Percentiles rank a stretch among this genome's conserved stretches.
phyloP scores from a whole-genome alignment of 2,797 vertebrate species.

The Coendou prehensilis region DNA sequence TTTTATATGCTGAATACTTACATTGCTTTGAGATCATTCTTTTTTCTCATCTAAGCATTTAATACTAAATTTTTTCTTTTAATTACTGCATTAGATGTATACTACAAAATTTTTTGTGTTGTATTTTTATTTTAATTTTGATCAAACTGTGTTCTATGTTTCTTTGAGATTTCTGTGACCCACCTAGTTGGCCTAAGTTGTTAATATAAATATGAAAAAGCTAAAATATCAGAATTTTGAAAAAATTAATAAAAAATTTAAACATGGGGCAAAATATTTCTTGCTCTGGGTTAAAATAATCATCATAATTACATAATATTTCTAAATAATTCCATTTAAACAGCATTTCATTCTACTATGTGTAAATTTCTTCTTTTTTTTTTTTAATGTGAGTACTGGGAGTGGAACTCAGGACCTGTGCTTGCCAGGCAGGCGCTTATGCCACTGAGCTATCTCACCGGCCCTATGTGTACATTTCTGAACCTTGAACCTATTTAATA shows the following conservation, averaged over 20 bases:
- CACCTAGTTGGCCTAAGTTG: not conserved
- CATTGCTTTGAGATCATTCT: not conserved
- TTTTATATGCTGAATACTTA: not conserved
- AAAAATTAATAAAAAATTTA: slow-evolving; percentile 23
- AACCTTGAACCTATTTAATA: slow-evolving; percentile 8
- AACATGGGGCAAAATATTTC: not conserved
- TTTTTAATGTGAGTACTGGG: too few species aligned
- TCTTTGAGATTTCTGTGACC: not conserved
- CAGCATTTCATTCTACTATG: not conserved
- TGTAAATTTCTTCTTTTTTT: not conserved
- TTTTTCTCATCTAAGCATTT: slow-evolving; percentile 32
- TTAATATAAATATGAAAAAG: not conserved
- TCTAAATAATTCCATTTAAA: slow-evolving; percentile 48
- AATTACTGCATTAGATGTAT: not conserved
- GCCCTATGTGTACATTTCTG: not conserved
- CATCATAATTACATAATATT: not conserved
- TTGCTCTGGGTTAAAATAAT: not conserved
- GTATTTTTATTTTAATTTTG: not conserved
- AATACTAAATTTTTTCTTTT: slow-evolving; percentile 22
- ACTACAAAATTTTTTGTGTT: slow-evolving; percentile 4
- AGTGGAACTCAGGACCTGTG: too few species aligned
- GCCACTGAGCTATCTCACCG: too few species aligned
- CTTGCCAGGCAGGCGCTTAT: too few species aligned
- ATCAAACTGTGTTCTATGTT: slow-evolving; percentile 57
- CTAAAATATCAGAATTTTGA: slow-evolving; percentile 30